Percentiles rank a stretch among this genome's conserved stretches.
Conservation (phyloP, 2,888 invertebrate species). For the Epinotia nisella region DNA sequence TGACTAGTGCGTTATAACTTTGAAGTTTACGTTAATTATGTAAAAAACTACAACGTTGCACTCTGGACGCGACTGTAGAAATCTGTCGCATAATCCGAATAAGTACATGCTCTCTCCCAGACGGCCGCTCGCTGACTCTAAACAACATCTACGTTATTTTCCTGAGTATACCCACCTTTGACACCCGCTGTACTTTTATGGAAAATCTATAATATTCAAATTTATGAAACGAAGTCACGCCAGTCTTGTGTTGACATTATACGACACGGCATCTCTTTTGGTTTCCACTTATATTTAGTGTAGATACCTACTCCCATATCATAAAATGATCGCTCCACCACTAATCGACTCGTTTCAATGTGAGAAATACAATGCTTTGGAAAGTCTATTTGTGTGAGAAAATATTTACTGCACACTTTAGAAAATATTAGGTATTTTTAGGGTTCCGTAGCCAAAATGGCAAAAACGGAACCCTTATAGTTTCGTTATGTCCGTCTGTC, state of each 20-base stretch:
- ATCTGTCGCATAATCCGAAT: neutral
- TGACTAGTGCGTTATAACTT: neutral
- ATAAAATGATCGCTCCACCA: neutral
- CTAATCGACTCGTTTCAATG: too few relatives aligned
- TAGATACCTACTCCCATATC: neutral
- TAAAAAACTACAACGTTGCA: too few relatives aligned
- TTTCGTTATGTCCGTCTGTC: too few relatives aligned
- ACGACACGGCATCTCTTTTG: neutral
- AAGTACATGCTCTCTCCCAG: neutral
- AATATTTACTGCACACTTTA: too few relatives aligned
- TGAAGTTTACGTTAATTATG: too few relatives aligned
- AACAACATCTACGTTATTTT: conserved; percentile 21
- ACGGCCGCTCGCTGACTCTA: neutral
- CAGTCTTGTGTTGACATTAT: conserved; percentile 14
- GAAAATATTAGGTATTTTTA: too few relatives aligned
- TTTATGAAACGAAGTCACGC: conserved; percentile 14
- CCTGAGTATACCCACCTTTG: conserved; percentile 8
- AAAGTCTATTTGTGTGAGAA: too few relatives aligned
- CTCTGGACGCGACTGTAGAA: neutral
- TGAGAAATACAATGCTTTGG: too few relatives aligned
- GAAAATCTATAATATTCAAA: conserved; percentile 12
- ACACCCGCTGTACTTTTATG: conserved; percentile 11
- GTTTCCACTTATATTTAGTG: neutral
- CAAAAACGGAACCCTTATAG: too few relatives aligned
- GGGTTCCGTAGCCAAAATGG: too few relatives aligned